Evolutionary conservation across 2,888 invertebrate genomes (phyloP), one percentile per base, ranked within the genome.

Genomic region (Aphidoletes aphidimyza): DNA sequence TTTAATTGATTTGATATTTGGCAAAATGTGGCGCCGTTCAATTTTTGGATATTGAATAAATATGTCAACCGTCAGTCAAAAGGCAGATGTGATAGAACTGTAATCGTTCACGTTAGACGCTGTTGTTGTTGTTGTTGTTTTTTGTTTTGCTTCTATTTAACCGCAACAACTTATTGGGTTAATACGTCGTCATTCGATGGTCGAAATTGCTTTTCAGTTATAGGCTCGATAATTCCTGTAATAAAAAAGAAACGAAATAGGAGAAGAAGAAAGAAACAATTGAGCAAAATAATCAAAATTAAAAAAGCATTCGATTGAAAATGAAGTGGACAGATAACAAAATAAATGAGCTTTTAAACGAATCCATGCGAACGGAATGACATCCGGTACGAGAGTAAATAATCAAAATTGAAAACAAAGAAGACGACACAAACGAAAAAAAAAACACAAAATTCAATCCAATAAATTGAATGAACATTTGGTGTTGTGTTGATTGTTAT

Each of bases 341-440:
- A 34, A 9, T 1, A 69, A 69, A 17, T 14, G n/a, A n/a, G 34
- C 30, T 17, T 19, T 22, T 45, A 83, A 14, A 42, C 49, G 14
- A 49, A 37, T 47, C 85, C 84, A 85, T 86, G 47, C 14, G 8
- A 45, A 45, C 14, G 39, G 11, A 45, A 30, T 6, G 5, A 5
- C n/a, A 0, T n/a, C 11, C 6, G n/a, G n/a, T n/a, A n/a, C n/a
- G n/a, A n/a, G n/a, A n/a, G n/a, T n/a, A n/a, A n/a, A n/a, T n/a
- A n/a, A n/a, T n/a, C n/a, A n/a, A 22, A 84, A 45, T 81, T 78
- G 19, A 26, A 85, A 47, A 69, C 85, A 39, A 47, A 47, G 42
- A 17, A 19, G 8, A 47, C 47, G 47, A 19, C 9, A 47, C 9
- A 17, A 2, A 17, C 9, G 17, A 2, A 47, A 47, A 17, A 47